Base-by-base conservation (phyloP, 2,797 vertebrate genomes). In the Takifugu ocellatus region DNA sequence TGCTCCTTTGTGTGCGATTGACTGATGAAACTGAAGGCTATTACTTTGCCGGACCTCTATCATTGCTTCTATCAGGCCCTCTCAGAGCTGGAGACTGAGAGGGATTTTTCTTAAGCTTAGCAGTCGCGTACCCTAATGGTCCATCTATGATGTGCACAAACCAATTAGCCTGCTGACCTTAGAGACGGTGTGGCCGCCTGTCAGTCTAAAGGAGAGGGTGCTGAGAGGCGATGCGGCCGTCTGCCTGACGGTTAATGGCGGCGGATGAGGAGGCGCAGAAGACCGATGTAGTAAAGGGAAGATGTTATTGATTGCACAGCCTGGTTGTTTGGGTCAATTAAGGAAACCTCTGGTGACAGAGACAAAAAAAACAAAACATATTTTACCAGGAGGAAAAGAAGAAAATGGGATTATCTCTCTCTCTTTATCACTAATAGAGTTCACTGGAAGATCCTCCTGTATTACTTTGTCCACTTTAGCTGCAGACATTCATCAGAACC, bases 141-240 rank as follows among this genome's bases (percentile, higher is more conserved):
- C 71, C 72, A 66, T 84, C 78, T 66, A 71, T 73, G 71, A 81
- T 54, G 73, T 69, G 81, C 73, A 75, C 81, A 87, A 87, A 86
- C 75, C 85, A 90, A 89, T 90, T 91, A 91, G 79, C 83, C 83
- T 27, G 53, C 48, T 86, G 86, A 88, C 89, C 88, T 74, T 33
- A 54, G 58, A 72, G 70, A 79, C 56, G 70, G 59, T 36, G 51
- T 83, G 70, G 83, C 68, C 68, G 68, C 62, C 66, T 83, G 75
- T 78, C 80, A 81, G 52, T 81, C 79, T 68, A 0, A 5, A 51
- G 46, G 45, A 66, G 51, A 51, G 51, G 24, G 29, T 45, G 61
- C 26, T 54, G 66, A 59, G 49, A 67, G 29, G 54, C 33, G 63
- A 71, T 66, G 59, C 68, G 75, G 77, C 80, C 75, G 66, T 56